Conservation (phyloP, 2,888 invertebrate species). For the Amiota minor region DNA sequence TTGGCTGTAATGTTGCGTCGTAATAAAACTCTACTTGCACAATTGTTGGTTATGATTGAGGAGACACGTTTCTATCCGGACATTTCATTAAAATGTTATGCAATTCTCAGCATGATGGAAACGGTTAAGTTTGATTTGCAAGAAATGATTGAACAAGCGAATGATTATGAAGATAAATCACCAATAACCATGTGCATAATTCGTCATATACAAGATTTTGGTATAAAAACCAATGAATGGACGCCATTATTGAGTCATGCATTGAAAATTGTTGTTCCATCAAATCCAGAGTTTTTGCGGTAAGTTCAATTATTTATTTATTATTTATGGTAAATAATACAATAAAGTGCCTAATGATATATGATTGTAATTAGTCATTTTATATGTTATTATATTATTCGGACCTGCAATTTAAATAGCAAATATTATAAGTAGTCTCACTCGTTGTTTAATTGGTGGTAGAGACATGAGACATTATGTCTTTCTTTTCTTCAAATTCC, state of each 20-base stretch:
- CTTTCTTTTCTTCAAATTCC: too few relatives aligned
- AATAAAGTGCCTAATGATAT: too few relatives aligned
- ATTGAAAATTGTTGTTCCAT: constrained; percentile 57
- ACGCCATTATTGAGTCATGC: constrained; percentile 57
- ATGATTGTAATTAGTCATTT: too few relatives aligned
- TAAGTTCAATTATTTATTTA: constrained; percentile 29
- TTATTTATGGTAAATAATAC: background rate
- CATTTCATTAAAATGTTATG: constrained; percentile 56
- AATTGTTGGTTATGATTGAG: constrained; percentile 35
- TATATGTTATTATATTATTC: background rate
- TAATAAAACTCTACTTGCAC: constrained; percentile 20
- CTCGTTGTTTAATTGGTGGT: too few relatives aligned
- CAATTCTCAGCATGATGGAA: constrained; percentile 55
- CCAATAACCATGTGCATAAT: constrained; percentile 63
- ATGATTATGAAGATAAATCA: constrained; percentile 53
- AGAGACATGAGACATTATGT: too few relatives aligned
- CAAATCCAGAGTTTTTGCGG: constrained; percentile 59
- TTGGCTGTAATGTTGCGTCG: constrained; percentile 45
- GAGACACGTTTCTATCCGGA: constrained; percentile 52
- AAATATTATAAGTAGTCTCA: too few relatives aligned
- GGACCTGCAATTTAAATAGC: too few relatives aligned
- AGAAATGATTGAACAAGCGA: constrained; percentile 54
- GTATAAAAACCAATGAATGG: constrained; percentile 49
- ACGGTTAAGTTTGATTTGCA: constrained; percentile 37
- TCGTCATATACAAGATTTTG: constrained; percentile 47